phyloP scores from a whole-genome alignment of 30 jellyfish, hydroid and myxozoan species.

The Nemopilema nomurai region DNA sequence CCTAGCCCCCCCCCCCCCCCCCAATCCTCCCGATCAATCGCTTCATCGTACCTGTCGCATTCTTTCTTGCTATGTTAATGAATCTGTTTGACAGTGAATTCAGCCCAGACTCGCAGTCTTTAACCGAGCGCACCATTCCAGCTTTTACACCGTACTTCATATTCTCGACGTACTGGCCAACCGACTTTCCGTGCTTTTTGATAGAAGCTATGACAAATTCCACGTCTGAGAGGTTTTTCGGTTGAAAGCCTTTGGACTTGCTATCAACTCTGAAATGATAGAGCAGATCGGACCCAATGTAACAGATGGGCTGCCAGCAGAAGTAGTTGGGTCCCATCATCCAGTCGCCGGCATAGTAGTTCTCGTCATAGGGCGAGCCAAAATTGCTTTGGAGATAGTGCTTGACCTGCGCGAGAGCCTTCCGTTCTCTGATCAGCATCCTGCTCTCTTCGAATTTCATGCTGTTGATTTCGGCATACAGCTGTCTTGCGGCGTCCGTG shows the following conservation, averaged over 20 bases:
- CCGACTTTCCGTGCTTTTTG: slow-evolving; percentile 49
- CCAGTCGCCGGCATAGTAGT: slow-evolving; percentile 96
- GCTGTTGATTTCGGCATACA: slow-evolving; percentile 47
- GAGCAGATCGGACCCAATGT: slow-evolving; percentile 54
- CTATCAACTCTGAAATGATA: slow-evolving; percentile 50
- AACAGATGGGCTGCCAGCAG: slow-evolving; percentile 96
- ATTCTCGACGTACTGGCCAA: slow-evolving; percentile 65
- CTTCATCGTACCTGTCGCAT: slow-evolving; percentile 64
- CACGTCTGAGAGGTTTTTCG: slow-evolving; percentile 59
- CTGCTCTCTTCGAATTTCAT: slow-evolving; percentile 36
- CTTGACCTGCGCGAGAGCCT: slow-evolving; percentile 89
- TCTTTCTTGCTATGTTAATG: slow-evolving; percentile 64
- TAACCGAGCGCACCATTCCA: slow-evolving; percentile 94
- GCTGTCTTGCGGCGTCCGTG: slow-evolving; percentile 74
- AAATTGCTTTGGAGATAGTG: slow-evolving; percentile 84
- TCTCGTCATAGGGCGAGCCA: slow-evolving; percentile 89
- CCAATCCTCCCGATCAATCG: too few species aligned
- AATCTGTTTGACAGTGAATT: slow-evolving; percentile 69
- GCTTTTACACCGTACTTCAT: slow-evolving; percentile 86
- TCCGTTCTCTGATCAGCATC: slow-evolving; percentile 73
- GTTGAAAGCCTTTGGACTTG: slow-evolving; percentile 39
- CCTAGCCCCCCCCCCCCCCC: too few species aligned
- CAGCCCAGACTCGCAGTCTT: slow-evolving; percentile 83
- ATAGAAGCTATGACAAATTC: slow-evolving; percentile 66
- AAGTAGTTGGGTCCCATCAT: slow-evolving; percentile 97